These are phyloP conservation scores for Spilogale gracilis DNA, from an alignment of 2,113 vertebrate species.

Conservation along the genomic window DNA sequence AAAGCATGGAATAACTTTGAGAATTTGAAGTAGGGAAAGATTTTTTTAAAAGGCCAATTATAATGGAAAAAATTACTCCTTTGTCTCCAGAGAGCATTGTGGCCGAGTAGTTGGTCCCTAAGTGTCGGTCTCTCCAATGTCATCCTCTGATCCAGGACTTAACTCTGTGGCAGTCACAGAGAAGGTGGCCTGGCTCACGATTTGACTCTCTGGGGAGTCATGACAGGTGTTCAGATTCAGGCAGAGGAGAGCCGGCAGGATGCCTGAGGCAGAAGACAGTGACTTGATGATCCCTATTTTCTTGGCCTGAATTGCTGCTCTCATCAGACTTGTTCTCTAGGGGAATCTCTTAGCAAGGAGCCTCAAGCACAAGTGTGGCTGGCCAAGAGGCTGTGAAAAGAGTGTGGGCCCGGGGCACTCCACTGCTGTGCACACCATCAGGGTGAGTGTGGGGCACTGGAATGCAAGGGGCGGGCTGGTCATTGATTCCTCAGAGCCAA, in stretches of 20 bases:
- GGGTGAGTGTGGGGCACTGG: not conserved
- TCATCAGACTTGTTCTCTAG: not conserved
- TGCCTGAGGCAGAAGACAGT: too few relatives aligned
- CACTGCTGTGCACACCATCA: not conserved
- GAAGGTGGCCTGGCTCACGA: not conserved
- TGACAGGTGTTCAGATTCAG: not conserved
- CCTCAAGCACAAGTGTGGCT: not conserved
- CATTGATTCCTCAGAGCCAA: not conserved
- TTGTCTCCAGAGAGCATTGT: fast-evolving
- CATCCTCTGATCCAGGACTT: not conserved
- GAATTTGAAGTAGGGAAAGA: not conserved
- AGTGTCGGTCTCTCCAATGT: not conserved
- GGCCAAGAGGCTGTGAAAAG: not conserved
- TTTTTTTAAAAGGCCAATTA: not conserved
- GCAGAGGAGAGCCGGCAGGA: not conserved
- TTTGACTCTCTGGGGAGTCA: not conserved
- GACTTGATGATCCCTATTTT: not conserved
- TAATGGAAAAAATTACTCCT: not conserved
- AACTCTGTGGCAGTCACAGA: not conserved
- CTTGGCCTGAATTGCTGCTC: not conserved
- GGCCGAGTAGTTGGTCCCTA: not conserved
- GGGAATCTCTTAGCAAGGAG: not conserved
- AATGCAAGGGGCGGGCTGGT: not conserved
- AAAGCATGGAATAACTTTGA: not conserved
- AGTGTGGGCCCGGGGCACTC: fast-evolving